Conservation (phyloP, 2,888 invertebrate genomes). For the Chymomyza caudatula region DNA sequence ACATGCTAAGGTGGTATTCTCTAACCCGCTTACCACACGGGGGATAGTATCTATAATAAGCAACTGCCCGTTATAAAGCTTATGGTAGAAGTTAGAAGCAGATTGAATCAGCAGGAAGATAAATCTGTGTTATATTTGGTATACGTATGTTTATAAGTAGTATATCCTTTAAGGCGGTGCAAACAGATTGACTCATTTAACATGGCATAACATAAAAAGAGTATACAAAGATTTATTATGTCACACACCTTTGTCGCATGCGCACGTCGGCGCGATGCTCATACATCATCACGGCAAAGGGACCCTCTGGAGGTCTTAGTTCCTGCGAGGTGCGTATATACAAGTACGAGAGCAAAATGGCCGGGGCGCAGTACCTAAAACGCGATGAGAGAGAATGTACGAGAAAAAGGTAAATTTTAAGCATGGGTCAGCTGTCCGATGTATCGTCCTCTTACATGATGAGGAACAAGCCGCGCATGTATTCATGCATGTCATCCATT, state of each 20-base stretch:
- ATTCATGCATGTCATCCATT: conserved; percentile 83
- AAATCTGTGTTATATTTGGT: too few species aligned
- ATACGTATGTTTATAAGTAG: too few species aligned
- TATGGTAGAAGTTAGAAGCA: too few species aligned
- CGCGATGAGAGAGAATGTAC: conserved; percentile 1
- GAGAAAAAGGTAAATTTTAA: not conserved
- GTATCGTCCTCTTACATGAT: conserved; percentile 81
- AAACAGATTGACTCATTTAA: too few species aligned
- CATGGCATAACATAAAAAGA: not conserved
- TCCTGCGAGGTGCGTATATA: conserved; percentile 83
- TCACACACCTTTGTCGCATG: conserved; percentile 74
- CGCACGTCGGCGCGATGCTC: conserved; percentile 79
- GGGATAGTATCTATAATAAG: too few species aligned
- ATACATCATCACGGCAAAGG: conserved; percentile 80
- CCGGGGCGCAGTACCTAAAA: conserved; percentile 76
- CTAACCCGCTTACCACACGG: too few species aligned
- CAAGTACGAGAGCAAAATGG: conserved; percentile 81
- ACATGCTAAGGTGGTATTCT: too few species aligned
- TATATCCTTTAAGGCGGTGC: too few species aligned
- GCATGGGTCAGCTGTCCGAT: not conserved
- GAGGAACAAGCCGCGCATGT: conserved; percentile 82
- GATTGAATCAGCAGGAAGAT: too few species aligned
- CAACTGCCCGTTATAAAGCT: too few species aligned
- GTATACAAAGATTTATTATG: not conserved
- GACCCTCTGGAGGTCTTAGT: conserved; percentile 80